phyloP scores from a whole-genome alignment of 2,797 vertebrate genomes.

The Molossus molossus region DNA sequence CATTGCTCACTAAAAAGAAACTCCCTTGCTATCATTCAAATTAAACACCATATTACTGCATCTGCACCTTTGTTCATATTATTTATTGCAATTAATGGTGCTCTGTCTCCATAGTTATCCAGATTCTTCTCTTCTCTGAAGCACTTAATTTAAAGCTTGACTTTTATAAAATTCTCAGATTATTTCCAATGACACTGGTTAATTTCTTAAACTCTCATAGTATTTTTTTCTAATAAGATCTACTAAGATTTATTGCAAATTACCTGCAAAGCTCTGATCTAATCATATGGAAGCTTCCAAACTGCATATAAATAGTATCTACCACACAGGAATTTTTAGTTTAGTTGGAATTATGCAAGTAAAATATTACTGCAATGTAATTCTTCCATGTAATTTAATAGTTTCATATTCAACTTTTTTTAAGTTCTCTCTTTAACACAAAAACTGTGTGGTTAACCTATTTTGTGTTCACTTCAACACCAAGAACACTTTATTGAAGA shows the following conservation, averaged over 20 bases:
- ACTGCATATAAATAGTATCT: neutral
- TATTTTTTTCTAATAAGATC: neutral
- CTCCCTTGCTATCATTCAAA: conserved; percentile 1
- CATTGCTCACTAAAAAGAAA: neutral
- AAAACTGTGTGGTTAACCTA: neutral
- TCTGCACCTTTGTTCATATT: neutral
- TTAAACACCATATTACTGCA: neutral
- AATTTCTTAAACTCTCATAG: neutral
- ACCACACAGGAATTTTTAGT: neutral
- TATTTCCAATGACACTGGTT: neutral
- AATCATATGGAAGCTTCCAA: neutral
- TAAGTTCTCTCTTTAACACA: neutral
- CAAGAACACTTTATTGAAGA: conserved; percentile 1
- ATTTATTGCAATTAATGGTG: neutral
- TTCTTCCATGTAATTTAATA: neutral
- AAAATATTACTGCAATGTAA: conserved; percentile 9
- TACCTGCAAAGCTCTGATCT: neutral
- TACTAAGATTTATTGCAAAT: neutral
- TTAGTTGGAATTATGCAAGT: neutral
- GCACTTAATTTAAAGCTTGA: neutral
- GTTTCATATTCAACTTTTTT: neutral
- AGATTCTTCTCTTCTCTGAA: neutral
- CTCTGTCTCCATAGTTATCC: neutral
- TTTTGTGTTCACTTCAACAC: conserved; percentile 27
- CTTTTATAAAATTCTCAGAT: neutral